Conservation (phyloP, 2,797 vertebrate species). For the Lagorchestes hirsutus region DNA sequence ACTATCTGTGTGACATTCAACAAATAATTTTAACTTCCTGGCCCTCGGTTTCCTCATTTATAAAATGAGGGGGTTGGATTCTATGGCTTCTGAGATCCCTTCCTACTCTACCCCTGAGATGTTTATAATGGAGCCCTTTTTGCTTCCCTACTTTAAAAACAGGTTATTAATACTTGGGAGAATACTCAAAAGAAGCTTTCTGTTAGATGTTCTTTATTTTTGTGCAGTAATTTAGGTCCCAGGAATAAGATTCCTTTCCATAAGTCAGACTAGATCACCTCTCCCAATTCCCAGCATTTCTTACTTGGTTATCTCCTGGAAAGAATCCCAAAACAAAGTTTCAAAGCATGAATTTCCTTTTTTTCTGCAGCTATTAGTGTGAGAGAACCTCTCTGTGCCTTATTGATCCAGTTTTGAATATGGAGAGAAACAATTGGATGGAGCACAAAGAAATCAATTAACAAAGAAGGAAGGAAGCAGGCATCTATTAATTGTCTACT, state of each 20-base stretch:
- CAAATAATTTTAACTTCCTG: background rate
- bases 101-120: background rate
- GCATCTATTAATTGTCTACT: background rate
- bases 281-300: background rate
- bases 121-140: background rate
- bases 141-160: background rate
- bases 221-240: background rate
- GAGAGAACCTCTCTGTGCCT: background rate
- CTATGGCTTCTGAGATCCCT: background rate
- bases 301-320: background rate
- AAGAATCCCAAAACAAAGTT: background rate
- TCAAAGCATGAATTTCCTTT: background rate
- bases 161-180: background rate
- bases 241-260: background rate
- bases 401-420: background rate
- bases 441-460: background rate
- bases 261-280: background rate
- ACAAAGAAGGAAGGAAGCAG: background rate
- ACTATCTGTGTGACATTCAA: background rate
- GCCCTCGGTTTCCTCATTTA: background rate
- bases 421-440: background rate
- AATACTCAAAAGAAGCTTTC: slow-evolving; percentile 7
- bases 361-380: background rate
- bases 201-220: background rate
- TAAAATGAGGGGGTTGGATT: background rate